Conservation (phyloP, 1,140 invertebrate species). For the Apis dorsata region DNA sequence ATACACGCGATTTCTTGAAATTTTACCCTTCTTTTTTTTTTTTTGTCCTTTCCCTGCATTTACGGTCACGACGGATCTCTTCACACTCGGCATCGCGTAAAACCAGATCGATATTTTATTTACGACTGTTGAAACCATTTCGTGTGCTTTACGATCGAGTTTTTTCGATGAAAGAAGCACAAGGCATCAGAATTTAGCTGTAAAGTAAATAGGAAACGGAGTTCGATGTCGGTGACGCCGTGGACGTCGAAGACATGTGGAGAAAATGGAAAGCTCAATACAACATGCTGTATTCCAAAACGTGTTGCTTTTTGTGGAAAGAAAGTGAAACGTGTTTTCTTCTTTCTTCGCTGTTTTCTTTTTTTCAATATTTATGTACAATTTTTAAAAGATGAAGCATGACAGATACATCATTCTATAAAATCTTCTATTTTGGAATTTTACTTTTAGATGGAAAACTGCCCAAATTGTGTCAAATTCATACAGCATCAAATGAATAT, state of each 20-base stretch:
- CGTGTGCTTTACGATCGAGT: not conserved
- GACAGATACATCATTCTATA: too few species aligned
- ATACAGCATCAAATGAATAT: too few species aligned
- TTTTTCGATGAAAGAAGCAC: not conserved
- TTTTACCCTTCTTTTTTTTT: not conserved
- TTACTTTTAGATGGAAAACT: too few species aligned
- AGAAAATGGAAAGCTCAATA: too few species aligned
- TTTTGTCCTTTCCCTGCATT: not conserved
- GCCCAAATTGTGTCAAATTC: too few species aligned
- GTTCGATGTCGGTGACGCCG: not conserved
- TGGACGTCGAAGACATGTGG: too few species aligned
- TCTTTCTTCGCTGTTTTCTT: too few species aligned
- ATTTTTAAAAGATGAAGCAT: too few species aligned
- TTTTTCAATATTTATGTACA: too few species aligned
- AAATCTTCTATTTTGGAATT: too few species aligned
- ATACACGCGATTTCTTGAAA: not conserved
- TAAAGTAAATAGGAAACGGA: not conserved
- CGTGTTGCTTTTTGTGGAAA: too few species aligned
- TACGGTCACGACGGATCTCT: not conserved
- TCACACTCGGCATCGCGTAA: not conserved
- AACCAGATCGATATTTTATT: conserved; percentile 28
- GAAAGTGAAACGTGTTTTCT: too few species aligned
- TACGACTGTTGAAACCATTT: not conserved
- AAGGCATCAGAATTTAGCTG: not conserved
- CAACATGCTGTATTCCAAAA: not conserved